Percentiles rank a stretch among this genome's conserved stretches.
These are phyloP conservation scores for Arbacia lixula DNA, from an alignment of 53 echinoderm and acorn worm species.

Conservation along the genomic window DNA sequence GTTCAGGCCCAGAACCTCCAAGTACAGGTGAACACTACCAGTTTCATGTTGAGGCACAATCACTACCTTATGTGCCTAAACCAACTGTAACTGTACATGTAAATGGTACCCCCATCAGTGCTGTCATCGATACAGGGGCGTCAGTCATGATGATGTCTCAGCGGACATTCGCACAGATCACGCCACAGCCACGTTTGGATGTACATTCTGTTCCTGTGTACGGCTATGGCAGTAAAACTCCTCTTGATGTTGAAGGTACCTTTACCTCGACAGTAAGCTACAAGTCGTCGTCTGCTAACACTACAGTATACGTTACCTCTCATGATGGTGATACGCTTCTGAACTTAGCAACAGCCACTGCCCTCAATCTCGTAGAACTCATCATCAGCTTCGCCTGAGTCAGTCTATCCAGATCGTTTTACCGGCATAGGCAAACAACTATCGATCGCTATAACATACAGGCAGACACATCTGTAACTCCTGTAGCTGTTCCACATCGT, in stretches of 20 bases:
- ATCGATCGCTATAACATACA: constrained; percentile 27
- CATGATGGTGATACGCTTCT: constrained; percentile 56
- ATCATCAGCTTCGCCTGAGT: constrained; percentile 23
- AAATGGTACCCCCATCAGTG: too few species aligned
- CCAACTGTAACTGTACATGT: too few species aligned
- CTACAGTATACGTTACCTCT: too few species aligned
- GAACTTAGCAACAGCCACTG: constrained; percentile 42
- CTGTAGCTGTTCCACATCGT: constrained; percentile 53
- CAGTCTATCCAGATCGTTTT: constrained; percentile 21
- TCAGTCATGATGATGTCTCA: constrained; percentile 18
- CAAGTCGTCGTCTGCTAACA: neutral
- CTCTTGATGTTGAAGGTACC: too few species aligned
- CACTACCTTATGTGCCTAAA: too few species aligned
- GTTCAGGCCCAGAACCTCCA: too few species aligned
- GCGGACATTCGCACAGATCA: neutral
- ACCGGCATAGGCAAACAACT: constrained; percentile 20
- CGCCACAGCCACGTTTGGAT: constrained; percentile 2
- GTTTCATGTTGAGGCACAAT: too few species aligned
- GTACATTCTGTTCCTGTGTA: too few species aligned
- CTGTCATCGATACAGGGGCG: too few species aligned
- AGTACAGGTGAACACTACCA: too few species aligned
- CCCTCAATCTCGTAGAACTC: constrained; percentile 18
- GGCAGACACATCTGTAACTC: constrained; percentile 48
- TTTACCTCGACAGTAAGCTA: constrained; percentile 14
- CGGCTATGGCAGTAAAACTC: too few species aligned